phyloP scores from a whole-genome alignment of 1,140 invertebrate genomes.

The Oppia nitens region DNA sequence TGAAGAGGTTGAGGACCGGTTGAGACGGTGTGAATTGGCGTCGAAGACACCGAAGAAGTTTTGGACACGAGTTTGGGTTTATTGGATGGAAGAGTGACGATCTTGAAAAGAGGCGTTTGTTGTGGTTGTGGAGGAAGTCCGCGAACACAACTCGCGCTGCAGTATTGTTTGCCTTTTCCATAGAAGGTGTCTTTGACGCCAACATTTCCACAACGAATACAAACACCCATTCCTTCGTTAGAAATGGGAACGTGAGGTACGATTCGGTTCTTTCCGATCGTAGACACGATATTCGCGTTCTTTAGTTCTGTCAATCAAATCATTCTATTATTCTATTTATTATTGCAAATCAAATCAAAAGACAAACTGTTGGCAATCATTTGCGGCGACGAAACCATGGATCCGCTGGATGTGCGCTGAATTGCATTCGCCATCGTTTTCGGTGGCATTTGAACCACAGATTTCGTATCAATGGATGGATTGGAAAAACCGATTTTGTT shows the following conservation, averaged over 20 bases:
- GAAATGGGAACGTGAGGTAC: neutral
- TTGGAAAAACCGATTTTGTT: too few species aligned
- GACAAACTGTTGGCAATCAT: too few species aligned
- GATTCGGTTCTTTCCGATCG: neutral
- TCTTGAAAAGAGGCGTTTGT: constrained; percentile 9
- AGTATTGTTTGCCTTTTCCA: constrained; percentile 49
- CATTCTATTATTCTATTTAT: too few species aligned
- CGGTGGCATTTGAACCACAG: too few species aligned
- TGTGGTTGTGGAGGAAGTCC: constrained; percentile 31
- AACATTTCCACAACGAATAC: constrained; percentile 70
- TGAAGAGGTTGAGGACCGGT: neutral
- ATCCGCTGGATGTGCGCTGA: too few species aligned
- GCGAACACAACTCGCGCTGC: constrained; percentile 29
- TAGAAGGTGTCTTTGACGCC: constrained; percentile 79
- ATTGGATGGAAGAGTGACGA: neutral
- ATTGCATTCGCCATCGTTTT: too few species aligned
- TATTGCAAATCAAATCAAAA: too few species aligned
- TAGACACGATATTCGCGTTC: neutral
- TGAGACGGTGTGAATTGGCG: neutral
- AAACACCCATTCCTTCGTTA: constrained; percentile 25
- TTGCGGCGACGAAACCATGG: too few species aligned
- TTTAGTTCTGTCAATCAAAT: too few species aligned
- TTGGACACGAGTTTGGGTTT: neutral
- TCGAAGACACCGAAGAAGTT: neutral
- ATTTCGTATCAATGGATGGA: too few species aligned